These are phyloP conservation scores for Hucho hucho DNA, from an alignment of 2,113 vertebrate genomes.

Conservation along the genomic window DNA sequence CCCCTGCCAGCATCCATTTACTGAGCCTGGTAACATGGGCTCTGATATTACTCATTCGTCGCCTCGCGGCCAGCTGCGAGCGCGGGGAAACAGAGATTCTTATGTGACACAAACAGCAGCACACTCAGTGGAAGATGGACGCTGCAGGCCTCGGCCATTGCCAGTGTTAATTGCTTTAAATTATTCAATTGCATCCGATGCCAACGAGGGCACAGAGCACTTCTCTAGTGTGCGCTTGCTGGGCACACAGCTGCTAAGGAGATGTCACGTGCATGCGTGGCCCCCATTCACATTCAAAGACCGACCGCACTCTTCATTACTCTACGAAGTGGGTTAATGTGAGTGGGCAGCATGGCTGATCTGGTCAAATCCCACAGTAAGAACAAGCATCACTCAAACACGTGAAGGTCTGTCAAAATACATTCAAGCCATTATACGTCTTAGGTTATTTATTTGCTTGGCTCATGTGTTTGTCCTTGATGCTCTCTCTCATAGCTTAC, in stretches of 20 bases:
- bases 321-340: background rate
- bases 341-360: background rate
- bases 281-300: background rate
- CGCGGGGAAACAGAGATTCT: slow-evolving; percentile 30
- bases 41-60: slow-evolving; percentile 23
- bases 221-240: slow-evolving; percentile 12
- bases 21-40: background rate
- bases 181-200: slow-evolving; percentile 66
- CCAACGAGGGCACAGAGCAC: slow-evolving; percentile 45
- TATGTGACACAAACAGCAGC: slow-evolving; percentile 37
- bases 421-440: background rate
- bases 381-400: background rate
- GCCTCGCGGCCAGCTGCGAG: slow-evolving; percentile 23
- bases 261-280: background rate
- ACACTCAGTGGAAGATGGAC: slow-evolving; percentile 40
- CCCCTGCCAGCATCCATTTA: background rate
- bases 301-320: background rate
- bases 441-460: background rate
- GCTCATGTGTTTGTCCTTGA: slow-evolving; percentile 3
- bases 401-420: background rate
- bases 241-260: slow-evolving; percentile 29
- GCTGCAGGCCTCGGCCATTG: slow-evolving; percentile 37
- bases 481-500: background rate
- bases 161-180: slow-evolving; percentile 68
- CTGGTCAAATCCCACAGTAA: background rate